These are phyloP conservation scores for Polyommatus iphigenia DNA, from an alignment of 2,888 invertebrate genomes.

Conservation along the genomic window DNA sequence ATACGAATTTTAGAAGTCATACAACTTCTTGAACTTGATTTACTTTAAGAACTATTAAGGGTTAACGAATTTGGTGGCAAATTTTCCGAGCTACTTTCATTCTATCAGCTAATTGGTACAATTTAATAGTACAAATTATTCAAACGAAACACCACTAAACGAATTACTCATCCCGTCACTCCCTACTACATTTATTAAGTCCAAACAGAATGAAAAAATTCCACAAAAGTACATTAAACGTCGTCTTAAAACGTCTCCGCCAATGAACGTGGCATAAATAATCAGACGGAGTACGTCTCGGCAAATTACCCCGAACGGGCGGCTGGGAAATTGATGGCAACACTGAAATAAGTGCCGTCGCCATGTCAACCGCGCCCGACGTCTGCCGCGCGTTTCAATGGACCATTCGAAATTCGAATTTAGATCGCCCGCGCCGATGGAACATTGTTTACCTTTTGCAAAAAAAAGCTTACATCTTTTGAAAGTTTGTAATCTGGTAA, in stretches of 20 bases:
- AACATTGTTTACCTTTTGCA: not conserved
- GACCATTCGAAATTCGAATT: constrained; percentile 26
- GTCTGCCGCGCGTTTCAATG: constrained; percentile 37
- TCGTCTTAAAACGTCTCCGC: constrained; percentile 51
- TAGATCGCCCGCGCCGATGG: constrained; percentile 12
- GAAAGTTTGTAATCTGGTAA: not conserved
- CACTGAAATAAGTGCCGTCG: constrained; percentile 50
- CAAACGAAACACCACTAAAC: constrained; percentile 4
- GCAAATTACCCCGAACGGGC: constrained; percentile 71
- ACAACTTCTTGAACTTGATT: too few species aligned
- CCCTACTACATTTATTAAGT: constrained; percentile 26
- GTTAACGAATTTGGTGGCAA: not conserved
- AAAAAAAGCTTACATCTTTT: not conserved
- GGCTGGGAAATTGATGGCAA: constrained; percentile 53
- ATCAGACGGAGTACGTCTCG: constrained; percentile 64
- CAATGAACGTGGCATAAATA: constrained; percentile 69
- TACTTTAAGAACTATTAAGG: not conserved
- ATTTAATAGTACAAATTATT: not conserved
- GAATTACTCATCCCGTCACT: constrained; percentile 22
- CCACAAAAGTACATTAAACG: constrained; percentile 32
- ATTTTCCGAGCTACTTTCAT: not conserved
- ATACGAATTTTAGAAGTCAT: too few species aligned
- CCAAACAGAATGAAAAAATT: constrained; percentile 30
- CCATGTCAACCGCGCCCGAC: constrained; percentile 44
- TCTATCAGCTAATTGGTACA: not conserved